Base-by-base conservation (phyloP, 2,888 invertebrate genomes). In the Cenopis cana region DNA sequence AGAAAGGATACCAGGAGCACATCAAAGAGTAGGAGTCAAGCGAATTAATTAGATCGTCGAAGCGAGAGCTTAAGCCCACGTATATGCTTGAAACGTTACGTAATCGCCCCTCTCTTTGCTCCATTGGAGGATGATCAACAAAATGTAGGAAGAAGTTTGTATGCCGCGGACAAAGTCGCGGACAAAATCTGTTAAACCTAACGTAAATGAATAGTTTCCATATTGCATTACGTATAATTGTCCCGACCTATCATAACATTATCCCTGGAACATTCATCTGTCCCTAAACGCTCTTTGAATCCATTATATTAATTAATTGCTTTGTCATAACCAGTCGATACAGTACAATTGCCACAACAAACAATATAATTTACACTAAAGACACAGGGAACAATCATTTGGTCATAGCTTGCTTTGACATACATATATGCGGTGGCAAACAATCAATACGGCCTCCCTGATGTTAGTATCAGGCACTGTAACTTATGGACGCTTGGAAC, bases 11-110 rank as follows among this genome's bases (percentile, higher is more conserved):
- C 36, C 50, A 57, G 67, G 67, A 50, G 18, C 57, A 36, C 57
- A 50, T 29, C 49, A 57, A 49, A n/a, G 50, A n/a, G 67, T 10
- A 50, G 50, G 36, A 33, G 57, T 55, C 18, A 29, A 46, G 55
- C 17, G 50, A 59, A 36, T 36, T 67, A 67, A 59, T 36, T 49
- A 59, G 52, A 38, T 55, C 11, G 5, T 20, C 14, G 24, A 20
- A 65, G 24, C 52, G 14, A 14, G 36, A 14, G 49, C 49, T 57
- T 36, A 59, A 57, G 11, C 67, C 49, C 57, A 67, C 57, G 20
- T 57, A 41, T 41, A 24, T 41, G 20, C 56, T 18, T n/a, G n/a
- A n/a, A n/a, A n/a, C 24, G 24, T 24, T 1, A 24, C 4, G 1
- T 24, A 24, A 24, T 24, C 24, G 4, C 24, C 24, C 24, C 24